Evolutionary conservation across 2,888 invertebrate species (phyloP).

Genomic region (Aspidiotus rigidus): DNA sequence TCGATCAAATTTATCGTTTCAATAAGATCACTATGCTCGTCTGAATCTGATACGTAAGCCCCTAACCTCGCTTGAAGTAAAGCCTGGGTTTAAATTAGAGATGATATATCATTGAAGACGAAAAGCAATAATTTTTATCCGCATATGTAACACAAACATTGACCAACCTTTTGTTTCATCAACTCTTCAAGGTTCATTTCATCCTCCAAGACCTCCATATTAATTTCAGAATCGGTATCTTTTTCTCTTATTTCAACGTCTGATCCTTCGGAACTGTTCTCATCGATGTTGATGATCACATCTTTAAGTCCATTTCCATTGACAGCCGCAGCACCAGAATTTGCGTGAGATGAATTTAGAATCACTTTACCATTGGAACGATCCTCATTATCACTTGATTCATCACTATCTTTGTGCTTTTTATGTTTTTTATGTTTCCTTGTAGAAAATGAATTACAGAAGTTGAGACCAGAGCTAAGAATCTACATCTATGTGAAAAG

Average conservation of each 20-base stretch:
- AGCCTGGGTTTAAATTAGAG: constrained; percentile 42
- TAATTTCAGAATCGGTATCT: constrained; percentile 46
- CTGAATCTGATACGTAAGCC: constrained; percentile 55
- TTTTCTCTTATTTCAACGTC: constrained; percentile 33
- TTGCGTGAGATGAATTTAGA: not conserved
- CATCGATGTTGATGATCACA: constrained; percentile 29
- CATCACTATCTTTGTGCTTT: constrained; percentile 44
- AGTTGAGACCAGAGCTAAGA: too few relatives aligned
- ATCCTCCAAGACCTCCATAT: constrained; percentile 66
- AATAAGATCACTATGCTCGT: constrained; percentile 31
- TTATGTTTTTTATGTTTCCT: constrained; percentile 53
- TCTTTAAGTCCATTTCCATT: constrained; percentile 21
- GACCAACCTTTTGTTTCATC: constrained; percentile 72
- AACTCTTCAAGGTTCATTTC: constrained; percentile 79
- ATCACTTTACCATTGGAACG: constrained; percentile 35
- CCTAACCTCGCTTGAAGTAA: constrained; percentile 65
- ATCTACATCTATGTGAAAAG: too few relatives aligned
- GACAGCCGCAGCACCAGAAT: constrained; percentile 1
- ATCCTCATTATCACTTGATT: constrained; percentile 42
- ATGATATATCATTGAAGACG: not conserved
- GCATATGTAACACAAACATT: not conserved
- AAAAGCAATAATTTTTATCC: not conserved
- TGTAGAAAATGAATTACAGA: constrained; percentile 37
- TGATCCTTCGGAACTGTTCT: constrained; percentile 29
- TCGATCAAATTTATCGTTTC: constrained; percentile 40